These are phyloP conservation scores for Hyles euphorbiae DNA, from an alignment of 1,140 invertebrate genomes.

Conservation along the genomic window DNA sequence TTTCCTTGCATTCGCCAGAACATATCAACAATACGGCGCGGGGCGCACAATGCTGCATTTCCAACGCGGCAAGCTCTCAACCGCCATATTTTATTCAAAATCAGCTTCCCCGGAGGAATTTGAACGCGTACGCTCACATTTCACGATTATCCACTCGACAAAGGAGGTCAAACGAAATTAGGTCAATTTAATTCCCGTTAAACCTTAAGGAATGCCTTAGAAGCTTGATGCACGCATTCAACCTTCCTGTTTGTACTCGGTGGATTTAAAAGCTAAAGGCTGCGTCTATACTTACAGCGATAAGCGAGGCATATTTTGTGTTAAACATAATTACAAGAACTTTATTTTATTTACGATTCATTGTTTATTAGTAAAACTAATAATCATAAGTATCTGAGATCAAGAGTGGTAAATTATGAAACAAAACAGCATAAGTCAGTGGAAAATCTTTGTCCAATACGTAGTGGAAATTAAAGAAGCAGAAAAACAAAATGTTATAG, in stretches of 20 bases:
- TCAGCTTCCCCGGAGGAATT: conserved; percentile 10
- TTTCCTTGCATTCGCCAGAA: background rate
- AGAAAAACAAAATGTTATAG: no score
- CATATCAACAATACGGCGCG: background rate
- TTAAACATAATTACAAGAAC: no score
- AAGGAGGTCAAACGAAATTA: conserved; percentile 18
- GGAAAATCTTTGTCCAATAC: no score
- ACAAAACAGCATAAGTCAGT: no score
- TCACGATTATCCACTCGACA: conserved; percentile 15
- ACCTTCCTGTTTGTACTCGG: conserved; percentile 5
- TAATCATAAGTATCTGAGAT: no score
- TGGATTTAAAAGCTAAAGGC: conserved; percentile 4
- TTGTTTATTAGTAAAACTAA: no score
- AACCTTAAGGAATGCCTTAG: conserved; percentile 17
- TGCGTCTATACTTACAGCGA: no score
- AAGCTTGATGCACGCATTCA: conserved; percentile 12
- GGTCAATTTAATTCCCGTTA: conserved; percentile 20
- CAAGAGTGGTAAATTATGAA: no score
- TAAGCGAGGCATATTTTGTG: no score
- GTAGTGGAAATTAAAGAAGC: no score
- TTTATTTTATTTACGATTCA: no score
- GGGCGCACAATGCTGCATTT: background rate
- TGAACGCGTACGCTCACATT: conserved; percentile 6
- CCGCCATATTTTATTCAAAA: conserved; percentile 4
- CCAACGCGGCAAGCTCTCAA: background rate